Evolutionary conservation across 2,888 invertebrate species (phyloP).

Genomic region (Andricus curvator): DNA sequence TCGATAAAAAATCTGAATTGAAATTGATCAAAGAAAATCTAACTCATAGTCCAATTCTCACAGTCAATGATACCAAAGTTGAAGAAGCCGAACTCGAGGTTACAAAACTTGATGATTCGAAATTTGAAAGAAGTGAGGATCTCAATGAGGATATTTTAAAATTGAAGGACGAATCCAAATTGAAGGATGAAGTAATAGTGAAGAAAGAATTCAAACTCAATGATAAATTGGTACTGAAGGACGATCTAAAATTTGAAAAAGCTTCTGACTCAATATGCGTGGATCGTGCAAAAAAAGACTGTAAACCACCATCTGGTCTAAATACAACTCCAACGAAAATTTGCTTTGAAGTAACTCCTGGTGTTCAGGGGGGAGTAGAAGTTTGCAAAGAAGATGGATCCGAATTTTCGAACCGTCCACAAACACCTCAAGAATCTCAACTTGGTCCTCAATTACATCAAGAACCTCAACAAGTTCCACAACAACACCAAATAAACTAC

Average conservation of each 20-base stretch:
- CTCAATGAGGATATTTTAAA: background rate
- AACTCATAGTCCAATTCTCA: background rate
- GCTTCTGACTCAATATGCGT: background rate
- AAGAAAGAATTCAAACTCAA: background rate
- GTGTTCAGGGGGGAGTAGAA: background rate
- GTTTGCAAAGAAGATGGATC: background rate
- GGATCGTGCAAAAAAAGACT: background rate
- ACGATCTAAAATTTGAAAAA: background rate
- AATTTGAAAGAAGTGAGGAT: background rate
- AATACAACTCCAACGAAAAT: background rate
- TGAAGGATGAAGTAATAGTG: background rate
- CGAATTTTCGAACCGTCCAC: background rate
- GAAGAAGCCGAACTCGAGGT: background rate
- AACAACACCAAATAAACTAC: too few species aligned
- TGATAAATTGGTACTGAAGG: background rate
- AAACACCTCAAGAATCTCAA: background rate
- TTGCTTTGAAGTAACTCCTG: conserved; percentile 9
- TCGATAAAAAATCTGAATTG: background rate
- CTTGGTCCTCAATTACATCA: background rate
- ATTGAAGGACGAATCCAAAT: background rate
- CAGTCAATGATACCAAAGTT: background rate
- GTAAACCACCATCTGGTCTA: background rate
- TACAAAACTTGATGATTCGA: background rate
- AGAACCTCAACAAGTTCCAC: too few species aligned
- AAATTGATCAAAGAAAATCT: background rate